Conservation (phyloP, 2,888 invertebrate genomes). For the Hermaeophaga mercurialis region DNA sequence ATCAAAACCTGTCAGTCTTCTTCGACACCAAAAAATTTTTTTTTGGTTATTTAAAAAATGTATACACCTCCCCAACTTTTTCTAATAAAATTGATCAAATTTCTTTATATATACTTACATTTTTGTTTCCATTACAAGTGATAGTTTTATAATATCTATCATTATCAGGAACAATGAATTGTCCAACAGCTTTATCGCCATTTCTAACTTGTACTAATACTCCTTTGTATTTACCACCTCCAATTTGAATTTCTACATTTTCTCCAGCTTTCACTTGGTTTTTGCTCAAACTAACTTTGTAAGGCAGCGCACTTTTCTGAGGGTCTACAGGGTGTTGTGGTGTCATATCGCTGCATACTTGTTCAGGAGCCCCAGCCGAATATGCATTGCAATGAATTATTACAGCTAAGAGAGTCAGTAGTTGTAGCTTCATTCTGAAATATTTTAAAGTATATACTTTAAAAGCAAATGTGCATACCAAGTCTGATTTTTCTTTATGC, state of each 20-base stretch:
- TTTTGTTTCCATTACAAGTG: constrained; percentile 61
- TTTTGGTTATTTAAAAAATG: too few species aligned
- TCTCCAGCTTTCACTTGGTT: constrained; percentile 54
- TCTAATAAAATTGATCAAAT: too few species aligned
- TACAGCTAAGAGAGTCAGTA: constrained; percentile 12
- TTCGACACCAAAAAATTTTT: too few species aligned
- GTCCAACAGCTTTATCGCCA: constrained; percentile 66
- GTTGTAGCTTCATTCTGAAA: constrained; percentile 25
- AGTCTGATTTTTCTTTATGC: too few species aligned
- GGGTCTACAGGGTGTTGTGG: constrained; percentile 69
- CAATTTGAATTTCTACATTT: constrained; percentile 62
- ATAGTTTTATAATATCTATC: constrained; percentile 62
- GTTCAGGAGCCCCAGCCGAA: constrained; percentile 68
- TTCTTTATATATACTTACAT: constrained; percentile 62
- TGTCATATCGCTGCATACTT: constrained; percentile 68
- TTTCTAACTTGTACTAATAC: constrained; percentile 70
- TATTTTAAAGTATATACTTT: too few species aligned
- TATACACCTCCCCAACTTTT: too few species aligned
- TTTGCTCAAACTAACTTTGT: constrained; percentile 54
- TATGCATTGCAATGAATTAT: constrained; percentile 55
- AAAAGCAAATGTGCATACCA: too few species aligned
- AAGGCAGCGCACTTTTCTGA: constrained; percentile 65
- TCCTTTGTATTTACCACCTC: constrained; percentile 67
- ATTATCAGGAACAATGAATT: constrained; percentile 62
- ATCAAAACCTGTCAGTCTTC: too few species aligned